A percentile compares a stretch with the other conserved stretches of the same genome.
phyloP scores from a whole-genome alignment of 2,888 invertebrate species.

The Agrotis ipsilon region DNA sequence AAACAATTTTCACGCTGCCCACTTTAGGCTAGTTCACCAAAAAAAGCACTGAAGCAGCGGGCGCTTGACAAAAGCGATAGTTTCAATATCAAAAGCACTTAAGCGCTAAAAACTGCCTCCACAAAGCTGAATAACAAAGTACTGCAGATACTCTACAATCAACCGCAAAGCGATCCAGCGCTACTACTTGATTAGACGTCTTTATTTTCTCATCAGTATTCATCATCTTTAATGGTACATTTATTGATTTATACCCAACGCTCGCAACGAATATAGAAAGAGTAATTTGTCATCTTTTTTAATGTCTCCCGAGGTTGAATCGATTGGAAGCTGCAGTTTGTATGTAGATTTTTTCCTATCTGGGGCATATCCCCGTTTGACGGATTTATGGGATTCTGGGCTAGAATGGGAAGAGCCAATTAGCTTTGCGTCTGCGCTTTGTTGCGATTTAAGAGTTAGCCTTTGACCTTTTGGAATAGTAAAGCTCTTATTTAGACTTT shows the following conservation, averaged over 20 bases:
- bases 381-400: conserved; percentile 24
- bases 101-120: conserved; percentile 44
- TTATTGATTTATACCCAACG: conserved; percentile 57
- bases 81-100: conserved; percentile 59
- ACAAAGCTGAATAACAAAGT: conserved; percentile 44
- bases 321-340: conserved; percentile 39
- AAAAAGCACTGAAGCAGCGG: conserved; percentile 35
- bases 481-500: too few relatives aligned
- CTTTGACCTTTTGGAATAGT: not conserved
- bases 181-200: conserved; percentile 51
- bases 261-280: conserved; percentile 43
- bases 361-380: conserved; percentile 15
- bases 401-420: conserved; percentile 34
- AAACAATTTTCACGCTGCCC: conserved; percentile 42
- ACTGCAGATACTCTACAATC: conserved; percentile 33
- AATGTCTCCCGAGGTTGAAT: conserved; percentile 34
- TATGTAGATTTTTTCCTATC: conserved; percentile 46
- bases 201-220: conserved; percentile 60
- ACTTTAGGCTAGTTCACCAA: conserved; percentile 9
- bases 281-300: conserved; percentile 60
- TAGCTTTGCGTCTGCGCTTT: conserved; percentile 31
- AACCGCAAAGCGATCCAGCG: conserved; percentile 41
- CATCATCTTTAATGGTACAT: conserved; percentile 52
- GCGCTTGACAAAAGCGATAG: conserved; percentile 50
- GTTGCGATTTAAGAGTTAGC: not conserved